phyloP scores from a whole-genome alignment of 2,888 invertebrate species.

The Bombylius major region DNA sequence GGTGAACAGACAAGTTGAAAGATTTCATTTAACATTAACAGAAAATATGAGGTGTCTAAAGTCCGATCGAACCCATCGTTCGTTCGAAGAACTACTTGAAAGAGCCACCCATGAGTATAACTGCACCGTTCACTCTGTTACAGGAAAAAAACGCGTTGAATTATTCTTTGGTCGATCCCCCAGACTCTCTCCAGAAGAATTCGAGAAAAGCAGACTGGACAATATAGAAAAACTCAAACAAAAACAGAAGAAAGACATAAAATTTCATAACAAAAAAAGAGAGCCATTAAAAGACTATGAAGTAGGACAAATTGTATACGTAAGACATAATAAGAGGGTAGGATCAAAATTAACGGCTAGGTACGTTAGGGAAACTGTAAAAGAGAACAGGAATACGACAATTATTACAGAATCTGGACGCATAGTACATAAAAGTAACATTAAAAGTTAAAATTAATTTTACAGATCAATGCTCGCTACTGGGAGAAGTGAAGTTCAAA shows the following conservation, averaged over 20 bases:
- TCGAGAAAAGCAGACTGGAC: neutral
- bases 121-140: constrained; percentile 8
- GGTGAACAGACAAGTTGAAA: no score
- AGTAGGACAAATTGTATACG: no score
- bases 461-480: neutral
- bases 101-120: constrained; percentile 4
- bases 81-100: constrained; percentile 6
- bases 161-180: constrained; percentile 10
- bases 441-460: neutral
- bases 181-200: constrained; percentile 6
- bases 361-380: constrained; percentile 6
- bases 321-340: no score
- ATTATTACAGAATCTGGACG: neutral
- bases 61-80: no score
- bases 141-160: constrained; percentile 11
- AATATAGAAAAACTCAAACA: no score
- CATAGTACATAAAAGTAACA: neutral
- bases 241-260: constrained; percentile 10
- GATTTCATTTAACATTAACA: no score
- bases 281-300: neutral
- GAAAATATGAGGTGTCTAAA: no score
- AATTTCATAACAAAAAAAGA: constrained; percentile 12
- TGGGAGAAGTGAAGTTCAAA: neutral
- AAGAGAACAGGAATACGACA: constrained; percentile 2
- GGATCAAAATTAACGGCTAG: no score